Evolutionary conservation across 2,113 vertebrate species (phyloP).

Genomic region (Rhinopomastus cyanomelas): DNA sequence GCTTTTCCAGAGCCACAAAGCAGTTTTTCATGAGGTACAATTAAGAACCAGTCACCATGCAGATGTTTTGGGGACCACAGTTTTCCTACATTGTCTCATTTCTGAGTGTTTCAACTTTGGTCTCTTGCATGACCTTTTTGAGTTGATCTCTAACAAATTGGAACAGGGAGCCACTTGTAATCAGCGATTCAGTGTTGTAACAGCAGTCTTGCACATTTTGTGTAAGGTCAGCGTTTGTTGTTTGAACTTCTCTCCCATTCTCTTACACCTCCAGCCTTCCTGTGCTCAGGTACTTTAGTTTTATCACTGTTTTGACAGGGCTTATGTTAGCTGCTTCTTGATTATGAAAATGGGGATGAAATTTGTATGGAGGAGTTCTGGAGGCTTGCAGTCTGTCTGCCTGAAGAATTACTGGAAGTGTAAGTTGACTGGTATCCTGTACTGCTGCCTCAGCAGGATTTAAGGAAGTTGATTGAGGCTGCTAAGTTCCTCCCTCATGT

Average conservation of each 20-base stretch:
- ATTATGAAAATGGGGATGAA: background rate
- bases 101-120: background rate
- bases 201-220: background rate
- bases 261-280: background rate
- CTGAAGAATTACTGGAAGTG: slow-evolving; percentile 8
- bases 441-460: slow-evolving; percentile 51
- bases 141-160: background rate
- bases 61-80: background rate
- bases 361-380: background rate
- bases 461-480: slow-evolving; percentile 56
- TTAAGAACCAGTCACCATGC: background rate
- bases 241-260: background rate
- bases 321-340: background rate
- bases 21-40: background rate
- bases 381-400: background rate
- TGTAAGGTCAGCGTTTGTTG: background rate
- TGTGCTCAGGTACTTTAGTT: background rate
- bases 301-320: background rate
- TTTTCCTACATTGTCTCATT: background rate
- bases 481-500: slow-evolving; percentile 43
- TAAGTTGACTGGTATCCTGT: slow-evolving; percentile 7
- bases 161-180: background rate
- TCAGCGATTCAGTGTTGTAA: background rate
- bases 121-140: background rate
- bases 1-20: background rate